A percentile compares a stretch with the other conserved stretches of the same genome.
Evolutionary conservation across 1,140 invertebrate genomes (phyloP).

Genomic region (Ceratitis capitata): DNA sequence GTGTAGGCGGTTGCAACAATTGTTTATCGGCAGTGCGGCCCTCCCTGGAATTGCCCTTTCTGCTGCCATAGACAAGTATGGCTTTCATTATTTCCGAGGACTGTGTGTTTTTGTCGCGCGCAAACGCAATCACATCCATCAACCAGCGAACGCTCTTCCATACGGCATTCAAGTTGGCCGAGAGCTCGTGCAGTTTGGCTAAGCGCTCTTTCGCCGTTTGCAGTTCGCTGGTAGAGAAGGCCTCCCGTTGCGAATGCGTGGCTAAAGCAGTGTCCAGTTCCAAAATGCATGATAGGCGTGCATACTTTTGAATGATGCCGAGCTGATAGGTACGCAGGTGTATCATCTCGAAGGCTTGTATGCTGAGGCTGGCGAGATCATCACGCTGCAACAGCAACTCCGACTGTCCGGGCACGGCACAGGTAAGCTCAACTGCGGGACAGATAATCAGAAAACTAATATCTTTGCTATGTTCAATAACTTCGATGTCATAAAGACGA

Average conservation of each 20-base stretch:
- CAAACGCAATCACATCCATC: constrained; percentile 92
- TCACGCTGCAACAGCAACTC: constrained; percentile 82
- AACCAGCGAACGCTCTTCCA: constrained; percentile 96
- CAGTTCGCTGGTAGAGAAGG: constrained; percentile 90
- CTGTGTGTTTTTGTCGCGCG: constrained; percentile 77
- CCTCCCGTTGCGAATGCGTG: constrained; percentile 90
- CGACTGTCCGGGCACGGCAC: constrained; percentile 87
- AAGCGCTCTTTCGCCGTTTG: constrained; percentile 85
- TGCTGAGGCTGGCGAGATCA: constrained; percentile 85
- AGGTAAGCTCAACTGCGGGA: constrained; percentile 88
- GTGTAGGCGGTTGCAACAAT: constrained; percentile 76
- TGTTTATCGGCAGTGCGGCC: constrained; percentile 49
- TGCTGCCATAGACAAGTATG: constrained; percentile 54
- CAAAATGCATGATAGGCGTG: constrained; percentile 88
- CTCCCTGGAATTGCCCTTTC: background rate
- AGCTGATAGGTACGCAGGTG: constrained; percentile 91
- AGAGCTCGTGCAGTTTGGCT: constrained; percentile 82
- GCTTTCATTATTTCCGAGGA: constrained; percentile 54
- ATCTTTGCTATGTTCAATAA: constrained; percentile 87
- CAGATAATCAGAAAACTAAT: constrained; percentile 91
- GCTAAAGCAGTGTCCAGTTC: constrained; percentile 92
- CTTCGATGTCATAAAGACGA: constrained; percentile 89
- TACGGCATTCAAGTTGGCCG: constrained; percentile 80
- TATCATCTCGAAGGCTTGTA: constrained; percentile 91
- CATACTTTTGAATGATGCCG: constrained; percentile 88